Evolutionary conservation across 2,113 vertebrate genomes (phyloP).

Genomic region (Anser brachyrhynchus): DNA sequence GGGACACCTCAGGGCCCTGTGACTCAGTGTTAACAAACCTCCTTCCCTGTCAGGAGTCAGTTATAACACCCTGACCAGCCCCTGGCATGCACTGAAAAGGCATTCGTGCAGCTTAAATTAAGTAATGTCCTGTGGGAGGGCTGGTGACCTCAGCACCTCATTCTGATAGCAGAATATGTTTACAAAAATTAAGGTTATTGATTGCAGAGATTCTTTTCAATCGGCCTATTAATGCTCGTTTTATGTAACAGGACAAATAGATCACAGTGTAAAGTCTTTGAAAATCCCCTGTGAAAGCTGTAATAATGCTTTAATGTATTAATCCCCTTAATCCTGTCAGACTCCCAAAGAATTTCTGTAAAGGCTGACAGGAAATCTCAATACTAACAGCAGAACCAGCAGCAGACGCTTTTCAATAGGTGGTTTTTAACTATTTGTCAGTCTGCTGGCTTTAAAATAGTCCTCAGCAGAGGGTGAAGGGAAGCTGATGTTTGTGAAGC

Average conservation of each 20-base stretch:
- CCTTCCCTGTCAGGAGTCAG: not conserved
- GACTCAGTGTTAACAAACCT: not conserved
- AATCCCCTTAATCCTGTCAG: constrained; percentile 81
- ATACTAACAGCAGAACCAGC: constrained; percentile 5
- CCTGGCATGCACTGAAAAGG: constrained; percentile 20
- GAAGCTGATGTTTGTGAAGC: not conserved
- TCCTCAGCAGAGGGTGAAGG: not conserved
- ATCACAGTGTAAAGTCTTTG: constrained; percentile 78
- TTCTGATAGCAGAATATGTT: constrained; percentile 53
- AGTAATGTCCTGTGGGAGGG: not conserved
- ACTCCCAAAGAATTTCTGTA: constrained; percentile 75
- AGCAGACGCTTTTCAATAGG: not conserved
- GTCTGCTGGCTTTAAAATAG: not conserved
- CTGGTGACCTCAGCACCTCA: constrained; percentile 16
- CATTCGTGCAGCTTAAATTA: not conserved
- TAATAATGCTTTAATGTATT: constrained; percentile 80
- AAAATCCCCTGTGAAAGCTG: constrained; percentile 78
- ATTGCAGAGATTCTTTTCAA: constrained; percentile 64
- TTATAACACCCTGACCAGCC: not conserved
- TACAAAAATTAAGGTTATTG: constrained; percentile 74
- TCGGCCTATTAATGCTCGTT: constrained; percentile 71
- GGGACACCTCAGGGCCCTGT: no score
- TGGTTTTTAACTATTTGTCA: constrained; percentile 34
- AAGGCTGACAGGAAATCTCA: constrained; percentile 63
- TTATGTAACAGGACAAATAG: constrained; percentile 81